Base-by-base conservation (phyloP, 2,113 vertebrate genomes). In the Dendropsophus ebraccatus region DNA sequence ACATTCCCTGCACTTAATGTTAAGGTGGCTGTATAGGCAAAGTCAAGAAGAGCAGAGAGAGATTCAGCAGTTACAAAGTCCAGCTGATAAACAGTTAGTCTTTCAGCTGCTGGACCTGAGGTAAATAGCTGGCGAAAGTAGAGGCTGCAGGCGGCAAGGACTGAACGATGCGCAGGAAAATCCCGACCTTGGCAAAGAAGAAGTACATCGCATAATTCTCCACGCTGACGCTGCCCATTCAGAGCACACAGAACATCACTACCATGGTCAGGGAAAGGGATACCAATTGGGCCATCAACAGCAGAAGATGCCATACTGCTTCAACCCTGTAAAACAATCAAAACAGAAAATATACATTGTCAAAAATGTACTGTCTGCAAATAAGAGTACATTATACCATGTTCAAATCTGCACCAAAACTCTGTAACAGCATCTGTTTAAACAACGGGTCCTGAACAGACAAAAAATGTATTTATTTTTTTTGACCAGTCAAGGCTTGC, bases 81-180 rank as follows among this genome's bases (percentile, higher is more conserved):
- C 65, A 99, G 95, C 92, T 94, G 95, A 87, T 99, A 99, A 90
- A 99, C 92, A 87, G 96, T 99, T 91, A 97, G 97, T 91, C 97
- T 97, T 94, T 98, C 96, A 21, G 97, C 97, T 60, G 96, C 95
- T 9, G 95, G 94, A 50, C 97, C 97, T 32, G 97, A 99, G 72
- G 97, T 99, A 95, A 99, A 99, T 86, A 99, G 95, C 94, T 99
- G 97, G 93, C 98, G 97, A 92, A 99, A 99, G 94, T 99, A 99
- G 88, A 96, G 94, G 93, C 97, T 99, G 94, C 97, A 99, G 25
- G 98, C 98, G 0, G 98, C 98, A 91, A 99, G 95, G 91, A 99
- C 97, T 0, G 98, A 98, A 92, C 98, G 98, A 94, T 99, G 98
- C 16, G 98, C 98, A 74, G 97, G 96, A 92, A 99, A 99, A 93